Evolutionary conservation across 2,113 vertebrate species (phyloP), one percentile per base, ranked within the genome.

Genomic region (Eulemur macaco): DNA sequence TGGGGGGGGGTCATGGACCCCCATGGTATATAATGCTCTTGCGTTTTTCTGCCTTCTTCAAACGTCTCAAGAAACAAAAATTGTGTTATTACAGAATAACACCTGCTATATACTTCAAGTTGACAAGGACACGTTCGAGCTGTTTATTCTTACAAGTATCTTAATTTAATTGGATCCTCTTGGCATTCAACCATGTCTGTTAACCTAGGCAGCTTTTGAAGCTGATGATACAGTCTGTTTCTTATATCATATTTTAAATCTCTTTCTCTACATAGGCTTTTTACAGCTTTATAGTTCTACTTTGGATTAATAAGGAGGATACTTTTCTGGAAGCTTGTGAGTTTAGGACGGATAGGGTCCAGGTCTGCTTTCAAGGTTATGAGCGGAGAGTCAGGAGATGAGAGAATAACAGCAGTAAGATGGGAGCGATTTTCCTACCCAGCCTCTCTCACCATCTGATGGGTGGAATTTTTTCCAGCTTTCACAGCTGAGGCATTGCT

Each of bases 371-470:
- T 77, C 78, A 93, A 93, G 78, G 88, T 92, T 84, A 52, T 21
- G 7, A 18, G 8, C 12, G 66, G 54, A 69, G 27, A 69, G 23
- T 37, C 78, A 25, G 37, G 56, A 20, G 69, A 60, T 54, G 81
- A 85, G 80, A 73, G 80, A 34, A 29, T 76, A 78, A 50, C 54
- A 95, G 17, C 17, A 39, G 80, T 71, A 52, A 81, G 90, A 89
- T 63, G 84, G 76, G 84, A 96, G 64, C 82, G 76, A 81, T 96
- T 95, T 92, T 96, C 60, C 76, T 64, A 74, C 69, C 27, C 86
- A 96, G 56, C 69, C 86, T 74, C 54, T 95, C 86, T 81, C 92
- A 15, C 96, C 95, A 97, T 98, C 96, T 97, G 95, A 98, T n/a
- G 56, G 73, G 88, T 52, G 60, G 89, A 71, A 56, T 83, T 95